A percentile compares a stretch with the other conserved stretches of the same genome.
These are phyloP conservation scores for Myioborus melanocephalus DNA, from an alignment of 2,797 vertebrate genomes.

Conservation along the genomic window DNA sequence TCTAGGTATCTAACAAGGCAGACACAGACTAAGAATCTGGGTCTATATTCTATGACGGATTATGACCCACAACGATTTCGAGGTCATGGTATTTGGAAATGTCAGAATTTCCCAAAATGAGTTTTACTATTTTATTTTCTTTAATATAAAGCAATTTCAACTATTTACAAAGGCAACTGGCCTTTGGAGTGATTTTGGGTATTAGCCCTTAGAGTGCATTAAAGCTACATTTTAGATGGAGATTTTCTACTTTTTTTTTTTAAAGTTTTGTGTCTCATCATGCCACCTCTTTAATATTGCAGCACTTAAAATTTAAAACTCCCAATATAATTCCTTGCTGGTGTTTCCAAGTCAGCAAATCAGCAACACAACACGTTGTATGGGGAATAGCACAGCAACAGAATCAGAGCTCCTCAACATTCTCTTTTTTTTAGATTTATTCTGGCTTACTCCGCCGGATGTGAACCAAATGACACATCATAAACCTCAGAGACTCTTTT, in stretches of 20 bases:
- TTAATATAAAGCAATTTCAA: background rate
- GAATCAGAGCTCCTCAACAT: background rate
- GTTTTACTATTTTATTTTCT: background rate
- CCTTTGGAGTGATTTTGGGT: background rate
- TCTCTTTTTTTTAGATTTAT: background rate
- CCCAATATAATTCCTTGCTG: background rate
- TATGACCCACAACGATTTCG: background rate
- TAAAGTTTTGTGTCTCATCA: background rate
- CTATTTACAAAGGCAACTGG: background rate
- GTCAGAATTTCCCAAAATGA: background rate
- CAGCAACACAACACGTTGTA: background rate
- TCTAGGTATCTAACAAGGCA: background rate
- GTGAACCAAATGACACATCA: constrained; percentile 4
- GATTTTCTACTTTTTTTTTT: background rate
- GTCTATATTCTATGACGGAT: background rate
- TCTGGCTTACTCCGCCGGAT: background rate
- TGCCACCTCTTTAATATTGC: background rate
- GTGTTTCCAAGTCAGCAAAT: constrained; percentile 44
- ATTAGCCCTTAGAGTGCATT: background rate
- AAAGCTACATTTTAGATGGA: background rate
- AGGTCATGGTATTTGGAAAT: background rate
- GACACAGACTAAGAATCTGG: background rate
- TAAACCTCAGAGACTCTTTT: constrained; percentile 17
- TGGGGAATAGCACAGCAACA: background rate
- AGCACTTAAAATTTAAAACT: constrained; percentile 24